Base-by-base conservation (phyloP, 2,797 vertebrate genomes). In the Ficedula albicollis region DNA sequence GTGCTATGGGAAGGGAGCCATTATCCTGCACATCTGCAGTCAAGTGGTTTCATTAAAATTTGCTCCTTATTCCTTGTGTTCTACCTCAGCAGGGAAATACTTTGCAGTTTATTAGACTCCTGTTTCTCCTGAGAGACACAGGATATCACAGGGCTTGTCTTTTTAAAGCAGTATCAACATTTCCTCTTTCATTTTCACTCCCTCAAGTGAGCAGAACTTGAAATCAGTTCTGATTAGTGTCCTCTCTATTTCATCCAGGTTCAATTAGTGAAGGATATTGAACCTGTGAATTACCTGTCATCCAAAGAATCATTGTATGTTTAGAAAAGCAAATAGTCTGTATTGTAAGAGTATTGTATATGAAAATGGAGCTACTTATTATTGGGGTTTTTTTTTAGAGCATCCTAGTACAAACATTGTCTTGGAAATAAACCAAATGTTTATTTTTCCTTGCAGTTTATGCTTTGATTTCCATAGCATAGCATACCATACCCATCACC, bases 221-320 rank as follows among this genome's bases (percentile, higher is more conserved):
- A 97, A 98, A 97, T 97, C 97, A 95, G 75, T 96, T 97, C 95
- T 97, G 96, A 97, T 98, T 96, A 96, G 89, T 78, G 46, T 60
- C 95, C 82, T 97, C 95, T 64, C 78, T 95, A 73, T 93, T 96
- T 97, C 89, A 96, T 95, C 70, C 64, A 95, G 60, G 84, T 97
- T 97, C 97, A 98, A 97, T 98, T 98, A 98, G 93, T 88, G 90
- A 54, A 97, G 72, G 74, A 95, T 97, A 98, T 96, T 97, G 94
- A 95, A 97, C 86, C 95, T 95, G 92, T 97, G 96, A 98, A 97
- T 97, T 97, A 95, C 82, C 84, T 98, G 92, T 92, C 96, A 97
- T 83, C 91, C 82, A 75, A 92, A 72, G 44, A 52, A 95, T 97
- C 90, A 81, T 94, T 48, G 22, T 85, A 80, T 92, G 84, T 97